These are phyloP conservation scores for Monoplex corrugatus DNA, from an alignment of 2,888 invertebrate genomes.

Conservation along the genomic window DNA sequence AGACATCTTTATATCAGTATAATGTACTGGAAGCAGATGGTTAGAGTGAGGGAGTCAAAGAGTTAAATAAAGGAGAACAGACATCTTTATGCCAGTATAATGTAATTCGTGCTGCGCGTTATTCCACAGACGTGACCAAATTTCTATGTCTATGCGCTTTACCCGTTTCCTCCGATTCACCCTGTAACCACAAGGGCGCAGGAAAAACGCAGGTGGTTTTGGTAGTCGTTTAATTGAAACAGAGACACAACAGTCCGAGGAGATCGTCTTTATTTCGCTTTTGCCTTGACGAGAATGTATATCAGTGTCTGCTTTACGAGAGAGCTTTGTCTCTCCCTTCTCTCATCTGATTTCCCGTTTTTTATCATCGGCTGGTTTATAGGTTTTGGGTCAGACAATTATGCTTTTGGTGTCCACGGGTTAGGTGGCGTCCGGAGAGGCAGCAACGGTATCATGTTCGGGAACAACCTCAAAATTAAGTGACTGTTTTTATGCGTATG, in stretches of 20 bases:
- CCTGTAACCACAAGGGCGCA: not conserved
- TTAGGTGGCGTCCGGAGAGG: not conserved
- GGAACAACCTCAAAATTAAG: not conserved
- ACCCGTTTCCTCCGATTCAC: too few relatives aligned
- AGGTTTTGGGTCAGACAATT: not conserved
- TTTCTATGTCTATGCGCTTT: too few relatives aligned
- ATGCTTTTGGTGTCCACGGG: not conserved
- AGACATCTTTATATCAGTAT: too few relatives aligned
- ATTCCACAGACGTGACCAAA: too few relatives aligned
- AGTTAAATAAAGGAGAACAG: too few relatives aligned
- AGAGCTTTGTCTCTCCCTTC: not conserved
- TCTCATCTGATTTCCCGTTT: too few relatives aligned
- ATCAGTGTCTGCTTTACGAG: not conserved
- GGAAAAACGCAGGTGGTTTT: not conserved
- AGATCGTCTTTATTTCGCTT: not conserved
- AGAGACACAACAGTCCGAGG: not conserved
- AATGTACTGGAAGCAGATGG: too few relatives aligned
- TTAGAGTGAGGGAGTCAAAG: too few relatives aligned
- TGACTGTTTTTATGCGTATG: constrained; percentile 30
- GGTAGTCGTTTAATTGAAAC: not conserved
- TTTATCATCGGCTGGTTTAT: not conserved
- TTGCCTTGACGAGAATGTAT: constrained; percentile 6
- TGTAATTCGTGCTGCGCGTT: too few relatives aligned
- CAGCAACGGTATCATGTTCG: not conserved
- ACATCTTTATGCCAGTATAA: too few relatives aligned